Conservation (phyloP, 2,113 vertebrate species). For the Neotoma lepida region DNA sequence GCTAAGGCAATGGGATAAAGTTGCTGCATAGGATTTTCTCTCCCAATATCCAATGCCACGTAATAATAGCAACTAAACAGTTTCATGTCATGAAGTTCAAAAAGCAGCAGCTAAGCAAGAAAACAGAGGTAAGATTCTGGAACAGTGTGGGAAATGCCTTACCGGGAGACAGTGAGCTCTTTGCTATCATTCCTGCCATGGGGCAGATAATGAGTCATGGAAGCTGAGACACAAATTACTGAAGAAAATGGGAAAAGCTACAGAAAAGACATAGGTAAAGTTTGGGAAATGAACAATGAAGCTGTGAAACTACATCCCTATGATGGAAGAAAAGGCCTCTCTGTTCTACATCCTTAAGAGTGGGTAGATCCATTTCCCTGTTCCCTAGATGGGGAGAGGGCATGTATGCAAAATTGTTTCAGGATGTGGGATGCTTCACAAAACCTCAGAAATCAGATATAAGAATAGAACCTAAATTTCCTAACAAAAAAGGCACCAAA, state of each 20-base stretch:
- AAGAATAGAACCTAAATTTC: not conserved
- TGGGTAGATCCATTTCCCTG: not conserved
- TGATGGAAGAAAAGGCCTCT: not conserved
- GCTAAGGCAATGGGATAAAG: slow-evolving; percentile 37
- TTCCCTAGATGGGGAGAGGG: not conserved
- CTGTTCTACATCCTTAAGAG: not conserved
- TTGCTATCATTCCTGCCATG: not conserved
- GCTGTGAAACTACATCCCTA: not conserved
- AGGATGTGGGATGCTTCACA: not conserved
- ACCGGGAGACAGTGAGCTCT: not conserved
- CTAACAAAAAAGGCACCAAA: not conserved
- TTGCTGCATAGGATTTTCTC: slow-evolving; percentile 14
- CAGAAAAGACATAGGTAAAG: not conserved
- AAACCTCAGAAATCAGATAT: not conserved
- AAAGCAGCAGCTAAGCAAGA: not conserved
- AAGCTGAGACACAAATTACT: not conserved
- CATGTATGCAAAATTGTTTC: not conserved
- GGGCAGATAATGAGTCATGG: not conserved
- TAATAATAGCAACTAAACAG: not conserved
- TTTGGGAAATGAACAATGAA: not conserved
- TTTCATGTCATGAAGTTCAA: not conserved
- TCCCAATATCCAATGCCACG: not conserved
- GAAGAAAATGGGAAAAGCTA: not conserved
- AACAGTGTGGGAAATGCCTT: not conserved
- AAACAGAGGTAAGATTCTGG: not conserved